A percentile compares a stretch with the other conserved stretches of the same genome.
Conservation (phyloP, 1,140 invertebrate genomes). For the Drosophila equinoxialis region DNA sequence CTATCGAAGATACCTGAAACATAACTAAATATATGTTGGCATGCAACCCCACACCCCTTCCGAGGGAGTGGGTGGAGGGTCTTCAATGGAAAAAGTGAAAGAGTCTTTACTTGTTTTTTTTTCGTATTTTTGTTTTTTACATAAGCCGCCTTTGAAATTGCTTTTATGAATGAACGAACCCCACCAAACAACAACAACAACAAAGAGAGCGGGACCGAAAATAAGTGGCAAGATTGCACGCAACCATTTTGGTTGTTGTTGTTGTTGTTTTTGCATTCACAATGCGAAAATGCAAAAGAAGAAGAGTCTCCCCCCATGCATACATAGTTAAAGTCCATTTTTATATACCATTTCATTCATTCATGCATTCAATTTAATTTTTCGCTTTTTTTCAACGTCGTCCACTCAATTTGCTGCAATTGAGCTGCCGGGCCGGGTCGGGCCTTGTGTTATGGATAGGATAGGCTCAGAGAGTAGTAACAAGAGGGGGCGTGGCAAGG, state of each 20-base stretch:
- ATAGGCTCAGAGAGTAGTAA: neutral
- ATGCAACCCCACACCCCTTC: neutral
- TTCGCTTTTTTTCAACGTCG: slow-evolving; percentile 12
- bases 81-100: slow-evolving; percentile 52
- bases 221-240: slow-evolving; percentile 55
- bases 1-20: slow-evolving; percentile 20
- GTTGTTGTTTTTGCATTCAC: slow-evolving; percentile 51
- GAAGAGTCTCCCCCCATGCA: slow-evolving; percentile 10
- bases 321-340: slow-evolving; percentile 50
- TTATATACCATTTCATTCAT: slow-evolving; percentile 64
- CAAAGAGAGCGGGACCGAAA: slow-evolving; percentile 26
- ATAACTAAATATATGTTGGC: neutral
- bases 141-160: slow-evolving; percentile 40
- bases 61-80: neutral
- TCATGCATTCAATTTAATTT: slow-evolving; percentile 71
- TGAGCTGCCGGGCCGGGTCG: slow-evolving; percentile 18
- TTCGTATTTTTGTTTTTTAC: slow-evolving; percentile 45
- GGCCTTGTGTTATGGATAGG: slow-evolving; percentile 1
- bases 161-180: slow-evolving; percentile 70
- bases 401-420: slow-evolving; percentile 69
- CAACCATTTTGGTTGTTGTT: slow-evolving; percentile 57
- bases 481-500: neutral
- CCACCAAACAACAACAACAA: slow-evolving; percentile 32
- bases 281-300: slow-evolving; percentile 23
- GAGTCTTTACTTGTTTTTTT: slow-evolving; percentile 49